Conservation (phyloP, 2,888 invertebrate species). For the Mermis nigrescens region DNA sequence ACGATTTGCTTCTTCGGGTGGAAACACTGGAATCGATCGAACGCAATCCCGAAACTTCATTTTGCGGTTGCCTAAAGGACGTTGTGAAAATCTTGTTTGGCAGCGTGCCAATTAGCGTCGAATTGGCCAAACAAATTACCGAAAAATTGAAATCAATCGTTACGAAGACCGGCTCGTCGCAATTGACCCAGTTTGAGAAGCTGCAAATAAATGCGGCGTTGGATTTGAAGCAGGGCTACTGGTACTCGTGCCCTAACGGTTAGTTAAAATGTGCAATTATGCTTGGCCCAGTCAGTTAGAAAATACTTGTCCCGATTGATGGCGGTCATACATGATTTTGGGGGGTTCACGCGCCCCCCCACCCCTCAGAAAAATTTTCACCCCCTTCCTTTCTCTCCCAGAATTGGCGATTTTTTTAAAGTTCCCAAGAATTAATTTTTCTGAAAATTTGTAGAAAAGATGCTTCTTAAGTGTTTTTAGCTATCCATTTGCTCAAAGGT, state of each 20-base stretch:
- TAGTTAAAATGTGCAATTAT: conserved; percentile 27
- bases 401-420: no score
- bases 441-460: no score
- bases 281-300: not conserved
- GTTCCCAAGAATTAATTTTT: no score
- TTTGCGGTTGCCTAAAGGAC: not conserved
- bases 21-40: no score
- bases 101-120: conserved; percentile 5
- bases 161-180: no score
- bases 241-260: conserved; percentile 52
- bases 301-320: not conserved
- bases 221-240: conserved; percentile 43
- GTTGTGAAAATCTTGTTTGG: conserved; percentile 10
- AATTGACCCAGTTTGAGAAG: conserved; percentile 40
- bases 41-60: not conserved
- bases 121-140: conserved; percentile 4
- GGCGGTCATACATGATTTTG: not conserved
- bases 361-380: no score
- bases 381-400: no score
- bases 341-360: no score
- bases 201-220: conserved; percentile 43
- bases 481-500: no score
- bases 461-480: no score
- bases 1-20: no score
- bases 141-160: no score